Evolutionary conservation across 2,888 invertebrate species (phyloP).

Genomic region (Tachina fera): DNA sequence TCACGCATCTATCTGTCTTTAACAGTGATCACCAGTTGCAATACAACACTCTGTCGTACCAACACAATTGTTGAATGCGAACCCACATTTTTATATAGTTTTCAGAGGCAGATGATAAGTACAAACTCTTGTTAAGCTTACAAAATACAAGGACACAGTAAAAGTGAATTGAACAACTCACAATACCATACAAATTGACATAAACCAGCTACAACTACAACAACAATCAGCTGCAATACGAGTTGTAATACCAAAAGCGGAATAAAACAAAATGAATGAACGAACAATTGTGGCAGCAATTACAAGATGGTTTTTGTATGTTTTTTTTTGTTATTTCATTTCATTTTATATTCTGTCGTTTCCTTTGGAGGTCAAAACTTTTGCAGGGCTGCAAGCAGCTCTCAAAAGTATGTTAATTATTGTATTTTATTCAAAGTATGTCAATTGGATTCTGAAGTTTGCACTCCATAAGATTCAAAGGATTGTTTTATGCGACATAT

Average conservation of each 20-base stretch:
- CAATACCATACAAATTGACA: conserved; percentile 21
- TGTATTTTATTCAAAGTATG: conserved; percentile 51
- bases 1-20: too few relatives aligned
- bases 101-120: conserved; percentile 35
- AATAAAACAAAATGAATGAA: conserved; percentile 20
- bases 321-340: neutral
- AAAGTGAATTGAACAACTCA: conserved; percentile 61
- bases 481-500: conserved; percentile 8
- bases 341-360: conserved; percentile 26
- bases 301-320: conserved; percentile 43
- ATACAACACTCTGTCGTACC: neutral
- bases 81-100: conserved; percentile 24
- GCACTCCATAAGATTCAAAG: conserved; percentile 40
- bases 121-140: conserved; percentile 30
- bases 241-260: conserved; percentile 11
- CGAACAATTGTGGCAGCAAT: conserved; percentile 57
- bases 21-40: too few relatives aligned
- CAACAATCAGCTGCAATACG: neutral
- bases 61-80: conserved; percentile 11
- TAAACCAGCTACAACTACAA: conserved; percentile 4
- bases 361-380: conserved; percentile 56
- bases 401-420: conserved; percentile 64
- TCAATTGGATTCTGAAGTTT: conserved; percentile 61
- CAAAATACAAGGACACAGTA: conserved; percentile 51
- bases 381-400: conserved; percentile 27